Evolutionary conservation across 2,888 invertebrate genomes (phyloP).

Genomic region (Napeogenes inachia): DNA sequence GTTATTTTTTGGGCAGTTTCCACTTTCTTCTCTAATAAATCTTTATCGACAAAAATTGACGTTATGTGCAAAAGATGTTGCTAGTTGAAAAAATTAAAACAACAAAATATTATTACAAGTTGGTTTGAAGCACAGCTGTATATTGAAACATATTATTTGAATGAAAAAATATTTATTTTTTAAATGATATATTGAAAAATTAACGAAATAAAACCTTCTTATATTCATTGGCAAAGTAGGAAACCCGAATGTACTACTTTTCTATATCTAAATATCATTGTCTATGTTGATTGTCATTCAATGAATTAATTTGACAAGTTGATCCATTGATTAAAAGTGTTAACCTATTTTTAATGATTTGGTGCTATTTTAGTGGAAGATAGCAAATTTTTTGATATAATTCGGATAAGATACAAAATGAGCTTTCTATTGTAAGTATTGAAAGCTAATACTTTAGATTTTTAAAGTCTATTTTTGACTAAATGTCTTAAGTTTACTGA

Average conservation of each 20-base stretch:
- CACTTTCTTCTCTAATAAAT: background rate
- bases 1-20: background rate
- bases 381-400: slow-evolving; percentile 37
- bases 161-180: too few species aligned
- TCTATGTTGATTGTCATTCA: slow-evolving; percentile 16
- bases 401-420: slow-evolving; percentile 59
- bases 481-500: slow-evolving; percentile 47
- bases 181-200: too few species aligned
- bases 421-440: slow-evolving; percentile 82
- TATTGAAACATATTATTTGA: too few species aligned
- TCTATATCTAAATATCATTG: background rate
- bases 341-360: slow-evolving; percentile 56
- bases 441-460: slow-evolving; percentile 15
- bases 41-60: background rate
- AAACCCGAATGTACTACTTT: too few species aligned
- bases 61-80: slow-evolving; percentile 1
- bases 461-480: slow-evolving; percentile 59
- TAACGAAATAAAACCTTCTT: too few species aligned
- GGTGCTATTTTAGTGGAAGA: slow-evolving; percentile 47
- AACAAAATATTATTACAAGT: background rate
- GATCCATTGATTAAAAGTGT: slow-evolving; percentile 31
- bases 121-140: too few species aligned
- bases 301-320: slow-evolving; percentile 34
- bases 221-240: too few species aligned
- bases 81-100: background rate